Percentiles rank a stretch among this genome's conserved stretches.
Conservation (phyloP, 2,797 vertebrate species). For the Cuniculus paca region DNA sequence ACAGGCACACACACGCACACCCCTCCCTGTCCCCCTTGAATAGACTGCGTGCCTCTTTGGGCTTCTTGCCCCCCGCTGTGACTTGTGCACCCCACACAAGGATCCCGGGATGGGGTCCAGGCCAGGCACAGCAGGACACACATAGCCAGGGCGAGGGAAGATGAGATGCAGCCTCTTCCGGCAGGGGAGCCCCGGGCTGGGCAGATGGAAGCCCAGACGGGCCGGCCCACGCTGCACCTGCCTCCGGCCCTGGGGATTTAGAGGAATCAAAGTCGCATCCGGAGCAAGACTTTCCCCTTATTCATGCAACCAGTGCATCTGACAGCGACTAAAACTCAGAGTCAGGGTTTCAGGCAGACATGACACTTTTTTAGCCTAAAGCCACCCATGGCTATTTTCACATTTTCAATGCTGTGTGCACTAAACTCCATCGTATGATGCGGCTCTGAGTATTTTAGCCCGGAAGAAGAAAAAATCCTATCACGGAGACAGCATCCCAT, state of each 20-base stretch:
- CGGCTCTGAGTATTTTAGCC: neutral
- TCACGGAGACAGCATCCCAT: neutral
- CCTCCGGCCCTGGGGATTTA: rapidly evolving
- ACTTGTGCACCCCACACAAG: neutral
- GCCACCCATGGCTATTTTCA: neutral
- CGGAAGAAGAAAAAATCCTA: neutral
- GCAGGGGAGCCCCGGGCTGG: rapidly evolving
- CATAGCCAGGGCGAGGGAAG: neutral
- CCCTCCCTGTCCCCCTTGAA: neutral
- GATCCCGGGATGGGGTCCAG: neutral
- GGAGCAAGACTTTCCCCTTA: rapidly evolving
- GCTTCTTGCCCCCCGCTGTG: neutral
- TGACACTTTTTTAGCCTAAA: neutral
- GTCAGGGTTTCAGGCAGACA: neutral
- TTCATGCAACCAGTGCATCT: rapidly evolving
- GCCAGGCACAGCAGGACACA: neutral
- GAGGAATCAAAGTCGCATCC: neutral
- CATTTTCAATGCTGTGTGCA: neutral
- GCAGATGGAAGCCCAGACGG: neutral
- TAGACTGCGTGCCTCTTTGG: neutral
- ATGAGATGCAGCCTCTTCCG: neutral
- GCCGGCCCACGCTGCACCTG: rapidly evolving
- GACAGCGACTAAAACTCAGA: neutral
- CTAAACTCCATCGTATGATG: neutral
- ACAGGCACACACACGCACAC: neutral